Percentiles rank a stretch among this genome's conserved stretches.
These are phyloP conservation scores for Carlito syrichta DNA, from an alignment of 2,113 vertebrate genomes.

Conservation along the genomic window DNA sequence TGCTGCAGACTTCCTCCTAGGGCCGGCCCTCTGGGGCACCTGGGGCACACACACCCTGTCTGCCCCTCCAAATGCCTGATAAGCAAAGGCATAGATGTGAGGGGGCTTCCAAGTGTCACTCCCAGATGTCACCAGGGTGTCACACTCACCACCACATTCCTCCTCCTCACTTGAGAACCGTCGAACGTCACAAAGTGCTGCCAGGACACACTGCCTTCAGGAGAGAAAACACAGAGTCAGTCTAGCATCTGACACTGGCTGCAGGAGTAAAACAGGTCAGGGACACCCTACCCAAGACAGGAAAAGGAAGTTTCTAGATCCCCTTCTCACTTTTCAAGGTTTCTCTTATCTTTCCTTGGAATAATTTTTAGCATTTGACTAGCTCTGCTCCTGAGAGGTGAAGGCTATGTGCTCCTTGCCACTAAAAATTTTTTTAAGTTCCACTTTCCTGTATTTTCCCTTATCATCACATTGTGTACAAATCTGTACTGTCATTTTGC, in stretches of 20 bases:
- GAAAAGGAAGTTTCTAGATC: not conserved
- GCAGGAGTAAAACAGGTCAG: not conserved
- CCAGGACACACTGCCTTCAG: slow-evolving; percentile 91
- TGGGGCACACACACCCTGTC: not conserved
- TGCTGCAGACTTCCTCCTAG: not conserved
- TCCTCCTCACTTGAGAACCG: slow-evolving; percentile 93
- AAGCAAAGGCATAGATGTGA: not conserved
- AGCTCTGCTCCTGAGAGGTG: not conserved
- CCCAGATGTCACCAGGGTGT: not conserved
- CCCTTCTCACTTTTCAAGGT: not conserved
- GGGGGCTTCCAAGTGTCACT: not conserved
- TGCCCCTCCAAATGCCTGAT: not conserved
- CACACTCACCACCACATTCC: slow-evolving; percentile 97
- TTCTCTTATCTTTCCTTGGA: not conserved
- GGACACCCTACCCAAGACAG: too few relatives aligned
- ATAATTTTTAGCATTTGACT: not conserved
- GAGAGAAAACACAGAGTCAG: slow-evolving; percentile 53
- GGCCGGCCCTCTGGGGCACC: not conserved
- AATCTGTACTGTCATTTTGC: not conserved
- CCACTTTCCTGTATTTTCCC: not conserved
- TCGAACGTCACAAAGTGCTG: slow-evolving; percentile 92
- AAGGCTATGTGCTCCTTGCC: not conserved
- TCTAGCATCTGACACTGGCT: fast-evolving
- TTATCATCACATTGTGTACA: not conserved
- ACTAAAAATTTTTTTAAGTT: not conserved